Evolutionary conservation across 2,888 invertebrate genomes (phyloP).

Genomic region (Pheosia tremula): DNA sequence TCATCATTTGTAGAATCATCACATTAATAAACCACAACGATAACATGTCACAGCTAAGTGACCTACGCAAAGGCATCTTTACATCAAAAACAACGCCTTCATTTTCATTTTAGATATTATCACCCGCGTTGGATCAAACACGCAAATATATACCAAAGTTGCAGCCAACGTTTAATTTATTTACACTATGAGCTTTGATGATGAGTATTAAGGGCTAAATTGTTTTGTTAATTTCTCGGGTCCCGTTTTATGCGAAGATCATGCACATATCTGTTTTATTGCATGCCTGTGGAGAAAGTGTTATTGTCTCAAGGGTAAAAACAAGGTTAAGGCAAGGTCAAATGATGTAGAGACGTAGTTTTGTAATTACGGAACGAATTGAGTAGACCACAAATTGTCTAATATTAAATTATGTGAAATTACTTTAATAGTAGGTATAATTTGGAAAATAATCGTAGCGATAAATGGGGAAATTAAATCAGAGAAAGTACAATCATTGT

Average conservation of each 20-base stretch:
- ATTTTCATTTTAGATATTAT: constrained; percentile 25
- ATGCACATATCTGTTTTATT: constrained; percentile 18
- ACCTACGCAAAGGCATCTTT: constrained; percentile 9
- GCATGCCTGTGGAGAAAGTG: constrained; percentile 19
- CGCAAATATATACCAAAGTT: constrained; percentile 32
- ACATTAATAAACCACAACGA: too few species aligned
- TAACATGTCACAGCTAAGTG: too few species aligned
- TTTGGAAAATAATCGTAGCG: too few species aligned
- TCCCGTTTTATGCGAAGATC: constrained; percentile 11
- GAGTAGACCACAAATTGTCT: neutral
- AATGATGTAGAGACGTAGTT: neutral
- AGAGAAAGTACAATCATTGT: too few species aligned
- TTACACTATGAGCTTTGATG: constrained; percentile 22
- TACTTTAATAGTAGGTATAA: neutral
- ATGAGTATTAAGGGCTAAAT: constrained; percentile 18
- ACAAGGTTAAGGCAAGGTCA: constrained; percentile 11
- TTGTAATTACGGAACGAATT: neutral
- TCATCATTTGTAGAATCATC: too few species aligned
- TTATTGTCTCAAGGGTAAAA: constrained; percentile 7
- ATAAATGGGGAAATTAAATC: too few species aligned
- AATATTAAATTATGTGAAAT: neutral
- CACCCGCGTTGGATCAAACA: constrained; percentile 29
- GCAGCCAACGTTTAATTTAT: constrained; percentile 28
- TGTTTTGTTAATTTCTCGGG: constrained; percentile 22
- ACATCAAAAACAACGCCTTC: constrained; percentile 18